These are phyloP conservation scores for Pangasianodon gigas DNA, from an alignment of 2,113 vertebrate species.

Conservation along the genomic window DNA sequence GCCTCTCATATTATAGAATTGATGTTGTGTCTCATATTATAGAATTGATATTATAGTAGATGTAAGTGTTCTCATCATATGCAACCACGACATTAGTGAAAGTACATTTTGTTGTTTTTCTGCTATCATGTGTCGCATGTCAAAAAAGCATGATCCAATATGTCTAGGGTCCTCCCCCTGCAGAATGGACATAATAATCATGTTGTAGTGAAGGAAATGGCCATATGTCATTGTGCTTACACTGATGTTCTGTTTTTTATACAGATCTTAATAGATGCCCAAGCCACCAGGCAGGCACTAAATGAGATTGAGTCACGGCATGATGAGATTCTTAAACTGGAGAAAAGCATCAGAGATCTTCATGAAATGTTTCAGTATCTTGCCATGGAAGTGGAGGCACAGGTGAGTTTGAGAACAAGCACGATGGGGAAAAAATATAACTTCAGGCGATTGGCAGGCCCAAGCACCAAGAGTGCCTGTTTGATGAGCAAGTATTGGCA, in stretches of 20 bases:
- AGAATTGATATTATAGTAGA: neutral
- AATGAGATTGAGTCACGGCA: constrained; percentile 88
- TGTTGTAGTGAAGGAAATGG: neutral
- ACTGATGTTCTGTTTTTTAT: neutral
- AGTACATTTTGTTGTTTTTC: constrained; percentile 2
- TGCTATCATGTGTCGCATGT: neutral
- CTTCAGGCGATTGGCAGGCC: neutral
- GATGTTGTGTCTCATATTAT: neutral
- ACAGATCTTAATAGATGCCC: constrained; percentile 84
- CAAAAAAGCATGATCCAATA: constrained; percentile 7
- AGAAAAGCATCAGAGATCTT: constrained; percentile 85
- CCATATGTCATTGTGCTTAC: neutral
- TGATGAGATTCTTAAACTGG: constrained; percentile 88
- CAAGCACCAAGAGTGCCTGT: neutral
- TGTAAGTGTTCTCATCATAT: neutral
- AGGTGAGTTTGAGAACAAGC: constrained; percentile 68
- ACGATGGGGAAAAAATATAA: neutral
- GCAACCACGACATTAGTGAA: constrained; percentile 3
- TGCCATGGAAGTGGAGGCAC: constrained; percentile 86
- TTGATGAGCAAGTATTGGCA: neutral
- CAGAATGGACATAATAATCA: neutral
- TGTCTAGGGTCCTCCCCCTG: neutral
- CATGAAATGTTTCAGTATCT: constrained; percentile 89
- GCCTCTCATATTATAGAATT: neutral
- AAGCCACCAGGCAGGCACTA: constrained; percentile 82